Base-by-base conservation (phyloP, 2,888 invertebrate genomes). In the Tenthredo livida region DNA sequence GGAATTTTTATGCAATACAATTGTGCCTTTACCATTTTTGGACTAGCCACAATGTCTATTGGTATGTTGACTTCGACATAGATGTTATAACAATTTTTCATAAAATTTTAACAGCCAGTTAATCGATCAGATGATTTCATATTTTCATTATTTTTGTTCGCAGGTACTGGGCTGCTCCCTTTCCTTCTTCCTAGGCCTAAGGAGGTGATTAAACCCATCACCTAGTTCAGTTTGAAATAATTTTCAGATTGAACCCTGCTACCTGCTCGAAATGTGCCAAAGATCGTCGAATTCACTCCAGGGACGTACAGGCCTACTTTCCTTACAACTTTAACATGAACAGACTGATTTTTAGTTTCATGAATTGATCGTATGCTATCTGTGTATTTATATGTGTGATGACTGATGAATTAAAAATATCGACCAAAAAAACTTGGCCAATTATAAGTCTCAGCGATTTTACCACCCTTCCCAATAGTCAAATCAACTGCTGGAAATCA, bases 111-210 rank as follows among this genome's bases (percentile, higher is more conserved):
- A n/a, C n/a, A 2, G n/a, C n/a, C 7, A 54, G 7, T 54, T 54
- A n/a, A 5, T 54, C 10, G 54, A 54, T n/a, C 54, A n/a, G 2
- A n/a, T 7, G n/a, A n/a, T n/a, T 54, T 50, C 50, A 50, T 61
- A 10, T 3, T 61, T 25, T 12, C 61, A 25, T 25, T 75, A 3
- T 40, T 25, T 75, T 4, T 75, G 10, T 25, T 47, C 37, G 5
- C 47, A 75, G 75, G 29, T 40, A 75, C 33, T 75, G 75, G 40
- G 10, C n/a, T 75, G 75, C 75, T 75, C 47, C 29, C 70, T n/a
- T 70, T 33, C 37, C 6, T 70, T 15, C 9, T 37, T n/a, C 37
- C 70, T 6, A 70, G 37, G 33, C 37, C 37, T 33, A 3, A 15
- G 33, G 10, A 37, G 9, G 37, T 33, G 33, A 40, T 40, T 6